phyloP scores from a whole-genome alignment of 2,797 vertebrate genomes.

The Aratinga solstitialis region DNA sequence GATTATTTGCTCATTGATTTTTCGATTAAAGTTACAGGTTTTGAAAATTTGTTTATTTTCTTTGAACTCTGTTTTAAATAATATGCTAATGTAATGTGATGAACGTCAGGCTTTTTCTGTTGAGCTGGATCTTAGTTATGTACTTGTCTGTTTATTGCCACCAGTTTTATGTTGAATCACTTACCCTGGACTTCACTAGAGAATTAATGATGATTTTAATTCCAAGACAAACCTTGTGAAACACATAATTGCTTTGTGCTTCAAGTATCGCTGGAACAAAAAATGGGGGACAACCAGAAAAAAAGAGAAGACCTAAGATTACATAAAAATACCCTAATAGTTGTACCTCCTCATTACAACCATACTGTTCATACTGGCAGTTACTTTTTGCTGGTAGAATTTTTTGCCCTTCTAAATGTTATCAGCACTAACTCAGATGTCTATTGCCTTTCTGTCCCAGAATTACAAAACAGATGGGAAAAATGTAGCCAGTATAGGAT shows the following conservation, averaged over 20 bases:
- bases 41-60: not conserved
- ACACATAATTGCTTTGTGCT: not conserved
- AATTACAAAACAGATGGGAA: slow-evolving; percentile 55
- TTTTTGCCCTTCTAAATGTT: slow-evolving; percentile 3
- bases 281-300: not conserved
- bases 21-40: not conserved
- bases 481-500: slow-evolving; percentile 30
- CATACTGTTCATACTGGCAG: not conserved
- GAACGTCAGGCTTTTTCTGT: not conserved
- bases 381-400: not conserved
- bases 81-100: not conserved
- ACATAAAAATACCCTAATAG: not conserved
- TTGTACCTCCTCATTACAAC: not conserved
- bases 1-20: not conserved
- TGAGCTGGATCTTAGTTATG: not conserved
- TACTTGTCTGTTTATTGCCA: not conserved
- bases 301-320: not conserved
- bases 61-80: not conserved
- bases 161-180: not conserved
- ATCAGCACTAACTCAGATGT: not conserved
- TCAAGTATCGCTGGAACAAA: not conserved
- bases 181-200: slow-evolving; percentile 10
- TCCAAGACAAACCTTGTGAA: not conserved
- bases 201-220: not conserved
- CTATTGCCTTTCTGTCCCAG: slow-evolving; percentile 4